These are phyloP conservation scores for Gymnogyps californianus DNA, from an alignment of 2,113 vertebrate genomes.

Conservation along the genomic window DNA sequence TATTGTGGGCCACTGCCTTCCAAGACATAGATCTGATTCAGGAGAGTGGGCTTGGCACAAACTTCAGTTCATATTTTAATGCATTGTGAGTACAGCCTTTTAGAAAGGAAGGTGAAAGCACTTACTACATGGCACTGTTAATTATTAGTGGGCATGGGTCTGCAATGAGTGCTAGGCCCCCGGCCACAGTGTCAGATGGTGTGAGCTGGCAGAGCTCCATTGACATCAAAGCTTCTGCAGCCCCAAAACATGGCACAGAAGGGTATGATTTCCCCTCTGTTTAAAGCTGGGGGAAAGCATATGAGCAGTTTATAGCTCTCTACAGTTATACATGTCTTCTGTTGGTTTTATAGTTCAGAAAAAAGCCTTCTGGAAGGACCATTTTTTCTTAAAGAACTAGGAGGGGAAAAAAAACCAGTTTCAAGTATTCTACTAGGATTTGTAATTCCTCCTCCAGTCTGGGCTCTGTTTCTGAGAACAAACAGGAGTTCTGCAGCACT, in stretches of 20 bases:
- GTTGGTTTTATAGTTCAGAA: not conserved
- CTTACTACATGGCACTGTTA: not conserved
- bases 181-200: not conserved
- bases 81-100: not conserved
- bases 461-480: not conserved
- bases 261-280: not conserved
- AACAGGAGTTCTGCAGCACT: not conserved
- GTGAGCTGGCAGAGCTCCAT: not conserved
- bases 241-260: not conserved
- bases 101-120: not conserved
- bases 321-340: not conserved
- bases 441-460: not conserved
- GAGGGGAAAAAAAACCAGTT: not conserved
- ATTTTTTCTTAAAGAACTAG: not conserved
- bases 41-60: not conserved
- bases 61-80: not conserved
- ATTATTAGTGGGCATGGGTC: not conserved
- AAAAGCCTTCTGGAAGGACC: not conserved
- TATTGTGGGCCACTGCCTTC: not conserved
- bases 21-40: not conserved
- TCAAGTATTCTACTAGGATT: not conserved
- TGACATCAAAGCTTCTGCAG: not conserved
- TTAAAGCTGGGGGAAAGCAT: not conserved
- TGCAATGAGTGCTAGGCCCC: accelerated
- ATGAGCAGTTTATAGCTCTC: not conserved